Percentiles rank a stretch among this genome's conserved stretches.
Conservation (phyloP, 92 coral and sea anemone species). For the Isaurus tuberculatus region DNA sequence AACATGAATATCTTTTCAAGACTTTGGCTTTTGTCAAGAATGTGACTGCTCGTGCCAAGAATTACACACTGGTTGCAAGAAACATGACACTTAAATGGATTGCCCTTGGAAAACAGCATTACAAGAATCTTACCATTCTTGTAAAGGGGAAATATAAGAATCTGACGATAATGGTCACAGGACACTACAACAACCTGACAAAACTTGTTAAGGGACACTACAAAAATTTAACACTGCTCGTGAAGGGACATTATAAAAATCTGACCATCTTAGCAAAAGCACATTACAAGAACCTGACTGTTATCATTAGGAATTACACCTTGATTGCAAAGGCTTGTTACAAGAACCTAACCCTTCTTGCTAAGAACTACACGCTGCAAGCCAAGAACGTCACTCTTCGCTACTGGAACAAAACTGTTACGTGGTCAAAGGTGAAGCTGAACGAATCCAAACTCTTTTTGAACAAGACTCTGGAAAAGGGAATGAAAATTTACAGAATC, state of each 20-base stretch:
- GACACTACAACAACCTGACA: constrained; percentile 35
- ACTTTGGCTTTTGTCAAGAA: constrained; percentile 74
- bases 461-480: constrained; percentile 75
- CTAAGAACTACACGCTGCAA: constrained; percentile 58
- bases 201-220: constrained; percentile 15
- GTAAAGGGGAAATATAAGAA: constrained; percentile 19
- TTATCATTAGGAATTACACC: constrained; percentile 61
- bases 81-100: constrained; percentile 72
- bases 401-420: constrained; percentile 54
- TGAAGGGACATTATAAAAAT: constrained; percentile 21
- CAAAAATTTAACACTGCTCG: constrained; percentile 14
- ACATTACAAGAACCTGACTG: constrained; percentile 49
- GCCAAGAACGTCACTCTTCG: constrained; percentile 52
- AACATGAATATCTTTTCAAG: constrained; percentile 78
- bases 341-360: constrained; percentile 74
- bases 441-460: constrained; percentile 68
- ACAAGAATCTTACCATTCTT: constrained; percentile 68
- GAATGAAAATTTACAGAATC: constrained; percentile 67
- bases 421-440: constrained; percentile 51
- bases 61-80: constrained; percentile 64
- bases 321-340: constrained; percentile 59
- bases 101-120: constrained; percentile 72
- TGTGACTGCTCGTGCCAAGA: constrained; percentile 61
- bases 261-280: neutral
- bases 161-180: neutral